Percentiles rank a stretch among this genome's conserved stretches.
phyloP scores from a whole-genome alignment of 2,113 vertebrate species.

The Cochlearius cochlearius region DNA sequence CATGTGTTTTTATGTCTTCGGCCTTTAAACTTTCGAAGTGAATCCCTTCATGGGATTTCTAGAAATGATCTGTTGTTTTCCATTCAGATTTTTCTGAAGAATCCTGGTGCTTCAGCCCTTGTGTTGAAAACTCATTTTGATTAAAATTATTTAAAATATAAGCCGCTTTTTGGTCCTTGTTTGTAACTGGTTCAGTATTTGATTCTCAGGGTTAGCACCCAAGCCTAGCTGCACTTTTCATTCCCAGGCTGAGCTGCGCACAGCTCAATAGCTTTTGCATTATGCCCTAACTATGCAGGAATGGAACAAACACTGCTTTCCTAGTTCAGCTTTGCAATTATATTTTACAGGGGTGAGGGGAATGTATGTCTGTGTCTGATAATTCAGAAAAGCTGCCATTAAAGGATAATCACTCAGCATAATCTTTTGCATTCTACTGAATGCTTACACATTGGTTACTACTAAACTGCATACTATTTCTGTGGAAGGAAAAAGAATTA shows the following conservation, averaged over 20 bases:
- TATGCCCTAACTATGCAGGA: neutral
- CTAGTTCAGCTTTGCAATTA: neutral
- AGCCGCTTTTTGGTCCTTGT: neutral
- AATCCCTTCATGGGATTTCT: neutral
- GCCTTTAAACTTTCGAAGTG: neutral
- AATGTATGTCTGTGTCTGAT: neutral
- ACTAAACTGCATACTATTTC: neutral
- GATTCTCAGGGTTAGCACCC: neutral
- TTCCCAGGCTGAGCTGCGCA: neutral
- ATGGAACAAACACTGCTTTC: neutral
- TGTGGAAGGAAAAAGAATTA: neutral
- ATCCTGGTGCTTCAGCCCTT: neutral
- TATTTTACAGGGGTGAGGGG: neutral
- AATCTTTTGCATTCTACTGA: neutral
- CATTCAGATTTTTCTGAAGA: neutral
- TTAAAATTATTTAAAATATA: neutral
- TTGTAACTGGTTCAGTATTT: neutral
- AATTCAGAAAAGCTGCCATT: slow-evolving; percentile 46
- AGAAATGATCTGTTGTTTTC: neutral
- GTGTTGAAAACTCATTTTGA: neutral
- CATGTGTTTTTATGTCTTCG: neutral
- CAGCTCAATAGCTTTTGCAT: neutral
- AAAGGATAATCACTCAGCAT: slow-evolving; percentile 10
- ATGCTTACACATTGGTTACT: neutral
- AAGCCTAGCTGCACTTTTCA: neutral